Percentiles rank a stretch among this genome's conserved stretches.
These are phyloP conservation scores for Cosmopolites sordidus DNA, from an alignment of 2,888 invertebrate genomes.

Conservation along the genomic window DNA sequence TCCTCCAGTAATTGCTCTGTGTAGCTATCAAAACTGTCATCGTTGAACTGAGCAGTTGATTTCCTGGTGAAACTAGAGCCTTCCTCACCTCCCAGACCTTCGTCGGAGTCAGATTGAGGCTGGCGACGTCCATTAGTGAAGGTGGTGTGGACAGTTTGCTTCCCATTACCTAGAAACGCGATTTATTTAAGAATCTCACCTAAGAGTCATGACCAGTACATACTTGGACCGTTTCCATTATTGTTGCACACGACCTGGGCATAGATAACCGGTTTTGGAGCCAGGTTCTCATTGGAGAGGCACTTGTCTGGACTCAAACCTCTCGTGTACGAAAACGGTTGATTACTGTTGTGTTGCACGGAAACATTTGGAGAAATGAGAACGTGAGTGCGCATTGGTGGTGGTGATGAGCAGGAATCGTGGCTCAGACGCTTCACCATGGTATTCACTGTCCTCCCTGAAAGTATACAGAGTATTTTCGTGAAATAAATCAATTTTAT, in stretches of 20 bases:
- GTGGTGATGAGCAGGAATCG: constrained; percentile 64
- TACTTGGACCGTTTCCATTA: constrained; percentile 34
- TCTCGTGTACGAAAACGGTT: constrained; percentile 77
- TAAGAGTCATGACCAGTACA: constrained; percentile 3
- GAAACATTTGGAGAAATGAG: constrained; percentile 58
- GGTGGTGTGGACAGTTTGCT: constrained; percentile 55
- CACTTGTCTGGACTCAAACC: constrained; percentile 49
- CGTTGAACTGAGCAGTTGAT: constrained; percentile 47
- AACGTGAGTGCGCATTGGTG: constrained; percentile 55
- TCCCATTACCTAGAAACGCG: constrained; percentile 33
- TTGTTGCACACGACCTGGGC: constrained; percentile 66
- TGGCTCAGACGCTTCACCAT: constrained; percentile 72
- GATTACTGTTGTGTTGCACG: constrained; percentile 65
- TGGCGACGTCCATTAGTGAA: constrained; percentile 49
- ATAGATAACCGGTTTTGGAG: constrained; percentile 60
- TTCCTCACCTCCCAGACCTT: constrained; percentile 72
- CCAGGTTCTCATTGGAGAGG: constrained; percentile 38
- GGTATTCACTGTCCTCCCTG: constrained; percentile 62
- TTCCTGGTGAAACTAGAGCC: constrained; percentile 44
- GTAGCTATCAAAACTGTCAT: constrained; percentile 40
- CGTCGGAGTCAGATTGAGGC: constrained; percentile 70
- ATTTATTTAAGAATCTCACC: too few species aligned
- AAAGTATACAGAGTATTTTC: constrained; percentile 7
- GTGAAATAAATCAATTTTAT: too few species aligned
- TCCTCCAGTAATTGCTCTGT: constrained; percentile 51